Conservation (phyloP, 1,140 invertebrate species). For the Olivierus martensii region DNA sequence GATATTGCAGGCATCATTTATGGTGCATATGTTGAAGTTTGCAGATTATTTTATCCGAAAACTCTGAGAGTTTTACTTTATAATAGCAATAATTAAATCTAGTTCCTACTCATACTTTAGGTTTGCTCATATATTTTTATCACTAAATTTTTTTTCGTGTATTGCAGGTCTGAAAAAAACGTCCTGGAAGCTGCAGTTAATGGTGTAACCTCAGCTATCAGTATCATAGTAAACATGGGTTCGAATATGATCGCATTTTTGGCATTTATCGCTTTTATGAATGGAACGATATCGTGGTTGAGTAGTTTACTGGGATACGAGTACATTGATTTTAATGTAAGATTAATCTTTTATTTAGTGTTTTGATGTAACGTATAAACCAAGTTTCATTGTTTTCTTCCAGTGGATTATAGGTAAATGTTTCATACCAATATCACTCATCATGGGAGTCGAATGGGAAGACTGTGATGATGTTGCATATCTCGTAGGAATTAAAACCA, state of each 20-base stretch:
- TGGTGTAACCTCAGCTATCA: constrained; percentile 66
- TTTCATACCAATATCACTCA: constrained; percentile 69
- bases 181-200: constrained; percentile 64
- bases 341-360: not conserved
- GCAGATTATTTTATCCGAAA: too few relatives aligned
- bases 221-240: constrained; percentile 63
- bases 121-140: too few relatives aligned
- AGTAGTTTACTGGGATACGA: not conserved
- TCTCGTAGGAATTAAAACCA: constrained; percentile 74
- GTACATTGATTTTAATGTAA: not conserved
- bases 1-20: too few relatives aligned
- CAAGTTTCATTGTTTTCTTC: constrained; percentile 4
- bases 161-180: constrained; percentile 45
- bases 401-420: constrained; percentile 64
- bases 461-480: constrained; percentile 62
- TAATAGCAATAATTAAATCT: too few relatives aligned
- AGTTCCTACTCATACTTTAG: too few relatives aligned
- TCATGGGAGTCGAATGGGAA: constrained; percentile 61
- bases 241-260: constrained; percentile 86
- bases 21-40: too few relatives aligned
- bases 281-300: constrained; percentile 50
- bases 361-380: too few relatives aligned
- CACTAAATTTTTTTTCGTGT: too few relatives aligned
- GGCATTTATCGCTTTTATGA: constrained; percentile 65
- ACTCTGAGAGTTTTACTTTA: too few relatives aligned